A percentile compares a stretch with the other conserved stretches of the same genome.
Conservation (phyloP, 2,113 vertebrate species). For the Syrrhaptes paradoxus region DNA sequence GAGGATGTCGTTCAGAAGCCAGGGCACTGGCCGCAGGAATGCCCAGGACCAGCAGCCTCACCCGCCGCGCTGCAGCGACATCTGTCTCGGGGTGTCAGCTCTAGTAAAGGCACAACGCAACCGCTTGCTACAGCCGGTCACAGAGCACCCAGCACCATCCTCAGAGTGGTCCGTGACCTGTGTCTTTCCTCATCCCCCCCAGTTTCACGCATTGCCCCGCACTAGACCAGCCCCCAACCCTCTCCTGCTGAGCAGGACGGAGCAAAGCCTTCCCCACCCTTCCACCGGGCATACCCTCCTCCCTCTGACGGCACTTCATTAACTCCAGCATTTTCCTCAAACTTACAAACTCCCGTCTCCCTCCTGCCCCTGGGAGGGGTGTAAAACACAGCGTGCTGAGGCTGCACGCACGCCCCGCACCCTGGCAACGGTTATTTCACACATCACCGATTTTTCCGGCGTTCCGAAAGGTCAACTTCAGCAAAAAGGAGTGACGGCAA, state of each 20-base stretch:
- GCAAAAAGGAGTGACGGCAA: not conserved
- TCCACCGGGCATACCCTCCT: not conserved
- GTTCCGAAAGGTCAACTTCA: not conserved
- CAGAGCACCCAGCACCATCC: too few relatives aligned
- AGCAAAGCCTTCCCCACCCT: not conserved
- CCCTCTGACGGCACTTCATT: not conserved
- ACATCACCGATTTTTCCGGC: not conserved
- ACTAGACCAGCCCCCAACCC: not conserved
- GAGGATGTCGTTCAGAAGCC: not conserved
- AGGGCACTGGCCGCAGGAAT: not conserved
- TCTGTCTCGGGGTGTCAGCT: not conserved
- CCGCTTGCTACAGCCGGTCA: too few relatives aligned
- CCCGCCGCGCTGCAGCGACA: not conserved
- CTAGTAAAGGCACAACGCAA: accelerated
- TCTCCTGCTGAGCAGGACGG: not conserved
- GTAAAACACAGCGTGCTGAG: accelerated
- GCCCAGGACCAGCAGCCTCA: not conserved
- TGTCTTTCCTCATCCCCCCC: not conserved
- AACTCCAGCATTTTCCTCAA: not conserved
- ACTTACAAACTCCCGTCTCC: not conserved
- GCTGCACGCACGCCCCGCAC: accelerated
- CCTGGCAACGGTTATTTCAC: not conserved
- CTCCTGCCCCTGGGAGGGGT: not conserved
- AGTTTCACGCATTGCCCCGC: too few relatives aligned
- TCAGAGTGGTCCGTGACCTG: accelerated